phyloP scores from a whole-genome alignment of 2,113 vertebrate species.

The Mungos mungo region DNA sequence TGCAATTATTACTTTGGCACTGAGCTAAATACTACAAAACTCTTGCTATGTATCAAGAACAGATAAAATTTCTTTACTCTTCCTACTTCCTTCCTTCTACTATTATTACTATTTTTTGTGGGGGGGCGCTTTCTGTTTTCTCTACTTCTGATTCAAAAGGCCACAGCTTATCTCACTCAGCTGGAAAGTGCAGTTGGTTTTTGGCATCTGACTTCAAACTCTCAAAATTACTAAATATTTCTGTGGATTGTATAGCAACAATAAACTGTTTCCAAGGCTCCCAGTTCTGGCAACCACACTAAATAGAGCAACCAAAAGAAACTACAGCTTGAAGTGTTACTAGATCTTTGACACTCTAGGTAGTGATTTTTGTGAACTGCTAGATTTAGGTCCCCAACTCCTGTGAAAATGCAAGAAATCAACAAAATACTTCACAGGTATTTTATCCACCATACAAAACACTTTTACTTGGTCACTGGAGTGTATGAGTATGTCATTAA shows the following conservation, averaged over 20 bases:
- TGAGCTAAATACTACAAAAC: slow-evolving; percentile 1
- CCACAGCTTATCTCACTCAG: background rate
- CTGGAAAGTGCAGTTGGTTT: slow-evolving; percentile 10
- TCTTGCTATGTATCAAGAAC: background rate
- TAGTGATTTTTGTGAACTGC: slow-evolving; percentile 20
- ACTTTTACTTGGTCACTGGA: background rate
- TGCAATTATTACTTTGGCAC: background rate
- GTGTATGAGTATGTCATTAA: background rate
- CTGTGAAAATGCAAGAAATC: background rate
- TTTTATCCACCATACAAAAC: background rate
- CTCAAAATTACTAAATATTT: slow-evolving; percentile 32
- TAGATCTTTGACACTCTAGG: slow-evolving; percentile 14
- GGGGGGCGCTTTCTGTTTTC: background rate
- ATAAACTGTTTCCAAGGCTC: slow-evolving; percentile 30
- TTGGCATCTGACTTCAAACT: background rate
- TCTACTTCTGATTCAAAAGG: slow-evolving; percentile 20
- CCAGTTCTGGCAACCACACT: slow-evolving; percentile 26
- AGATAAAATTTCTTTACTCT: background rate
- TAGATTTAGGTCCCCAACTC: background rate
- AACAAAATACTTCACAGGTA: background rate
- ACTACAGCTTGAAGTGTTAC: background rate
- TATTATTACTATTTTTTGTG: background rate
- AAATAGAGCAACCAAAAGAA: slow-evolving; percentile 54
- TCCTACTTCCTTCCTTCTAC: background rate
- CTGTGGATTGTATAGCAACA: background rate